Conservation (phyloP, 2,113 vertebrate species). For the Cathartes aura region DNA sequence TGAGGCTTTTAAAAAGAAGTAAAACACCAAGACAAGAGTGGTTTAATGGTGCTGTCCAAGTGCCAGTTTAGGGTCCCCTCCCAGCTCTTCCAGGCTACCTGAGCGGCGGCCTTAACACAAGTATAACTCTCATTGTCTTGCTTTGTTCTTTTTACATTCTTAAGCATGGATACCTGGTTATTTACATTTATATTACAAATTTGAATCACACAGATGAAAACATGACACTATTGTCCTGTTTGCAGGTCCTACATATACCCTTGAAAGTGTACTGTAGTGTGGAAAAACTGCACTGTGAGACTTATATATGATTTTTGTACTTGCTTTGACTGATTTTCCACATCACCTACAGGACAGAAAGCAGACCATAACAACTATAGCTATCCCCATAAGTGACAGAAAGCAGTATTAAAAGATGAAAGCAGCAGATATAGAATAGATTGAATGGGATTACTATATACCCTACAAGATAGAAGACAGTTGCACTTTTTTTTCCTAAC, state of each 20-base stretch:
- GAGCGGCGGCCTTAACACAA: not conserved
- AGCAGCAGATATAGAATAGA: not conserved
- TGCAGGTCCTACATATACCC: not conserved
- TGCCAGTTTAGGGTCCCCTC: not conserved
- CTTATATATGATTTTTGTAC: not conserved
- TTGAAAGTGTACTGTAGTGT: not conserved
- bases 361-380: not conserved
- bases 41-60: not conserved
- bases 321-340: conserved; percentile 17
- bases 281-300: not conserved
- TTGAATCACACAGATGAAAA: not conserved
- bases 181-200: not conserved
- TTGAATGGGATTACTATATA: not conserved
- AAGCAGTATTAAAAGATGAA: not conserved
- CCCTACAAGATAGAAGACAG: conserved; percentile 18
- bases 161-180: not conserved
- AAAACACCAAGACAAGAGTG: not conserved
- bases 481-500: not conserved
- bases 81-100: not conserved
- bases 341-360: not conserved
- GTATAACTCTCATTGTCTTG: not conserved
- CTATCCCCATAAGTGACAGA: not conserved
- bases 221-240: not conserved
- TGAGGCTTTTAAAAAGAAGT: not conserved
- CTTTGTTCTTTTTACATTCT: not conserved